Base-by-base conservation (phyloP, 1,140 invertebrate genomes). In the Temnothorax nylanderi region DNA sequence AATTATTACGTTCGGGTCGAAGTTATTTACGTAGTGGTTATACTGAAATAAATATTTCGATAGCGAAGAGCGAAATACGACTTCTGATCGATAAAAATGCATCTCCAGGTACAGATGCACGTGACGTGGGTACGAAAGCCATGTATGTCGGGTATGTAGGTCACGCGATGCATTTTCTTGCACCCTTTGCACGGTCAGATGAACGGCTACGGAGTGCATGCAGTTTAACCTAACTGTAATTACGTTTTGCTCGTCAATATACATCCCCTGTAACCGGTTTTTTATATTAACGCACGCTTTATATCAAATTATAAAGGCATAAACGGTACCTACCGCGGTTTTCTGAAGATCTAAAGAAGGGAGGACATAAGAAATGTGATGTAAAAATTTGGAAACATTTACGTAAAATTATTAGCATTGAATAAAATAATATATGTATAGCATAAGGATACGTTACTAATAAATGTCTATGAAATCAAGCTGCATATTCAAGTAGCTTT, bases 91-190 rank as follows among this genome's bases (percentile, higher is more conserved):
- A 84, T 84, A 74, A 84, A 75, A 60, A 58, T 62, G 41, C 69
- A 75, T 75, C 41, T 32, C 21, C 54, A 26, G 34, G 18, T 77
- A 44, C 11, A 65, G 11, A 4, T 82, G 41, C 41, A 60, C 54
- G 65, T 84, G 69, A 84, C n/a, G 47, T 21, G 67, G 26, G 2
- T 82, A 60, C 67, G 54, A 75, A 62, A 74, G n/a, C 41, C 56
- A 60, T 75, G 69, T 74, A 82, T 21, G 37, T 74, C 58, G 60
- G 47, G 21, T 56, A 85, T 85, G 74, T 85, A 47, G 82, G 82
- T 85, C 82, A 78, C 74, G 34, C 71, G 60, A 44, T 77, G 21
- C 47, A 65, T 77, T 85, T 85, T 67, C 82, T 56, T 69, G 60
- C 47, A 21, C 34, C 74, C 74, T 78, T 65, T 44, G 16, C 74